These are phyloP conservation scores for Achlya flavicornis DNA, from an alignment of 2,888 invertebrate species.

Conservation along the genomic window DNA sequence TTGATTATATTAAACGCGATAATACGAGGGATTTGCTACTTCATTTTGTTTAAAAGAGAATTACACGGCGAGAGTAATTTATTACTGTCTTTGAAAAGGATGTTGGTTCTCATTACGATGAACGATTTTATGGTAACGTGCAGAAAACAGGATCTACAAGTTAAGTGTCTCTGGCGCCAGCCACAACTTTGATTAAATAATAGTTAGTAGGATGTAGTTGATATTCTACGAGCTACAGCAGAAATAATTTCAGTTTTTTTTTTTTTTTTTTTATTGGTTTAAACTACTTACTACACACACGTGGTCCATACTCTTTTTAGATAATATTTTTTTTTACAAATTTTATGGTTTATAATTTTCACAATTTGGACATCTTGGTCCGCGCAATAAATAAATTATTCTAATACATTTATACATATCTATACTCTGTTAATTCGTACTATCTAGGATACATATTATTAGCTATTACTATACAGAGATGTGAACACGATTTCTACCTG, in stretches of 20 bases:
- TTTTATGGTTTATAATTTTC: too few species aligned
- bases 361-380: too few species aligned
- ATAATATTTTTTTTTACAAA: too few species aligned
- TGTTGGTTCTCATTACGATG: background rate
- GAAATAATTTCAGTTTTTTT: too few species aligned
- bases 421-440: too few species aligned
- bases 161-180: background rate
- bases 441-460: too few species aligned
- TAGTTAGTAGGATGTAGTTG: background rate
- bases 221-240: background rate
- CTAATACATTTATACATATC: too few species aligned
- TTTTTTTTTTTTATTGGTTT: too few species aligned
- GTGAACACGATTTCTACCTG: background rate
- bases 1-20: slow-evolving; percentile 29
- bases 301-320: too few species aligned
- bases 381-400: too few species aligned
- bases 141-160: background rate
- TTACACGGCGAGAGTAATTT: background rate
- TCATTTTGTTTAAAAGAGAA: background rate
- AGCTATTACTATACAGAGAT: background rate
- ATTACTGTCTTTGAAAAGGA: background rate
- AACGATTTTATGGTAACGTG: background rate
- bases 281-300: too few species aligned
- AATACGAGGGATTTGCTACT: slow-evolving; percentile 36
- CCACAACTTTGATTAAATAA: background rate